Percentiles rank a stretch among this genome's conserved stretches.
Conservation (phyloP, 2,797 vertebrate genomes). For the Chloroceryle inda region DNA sequence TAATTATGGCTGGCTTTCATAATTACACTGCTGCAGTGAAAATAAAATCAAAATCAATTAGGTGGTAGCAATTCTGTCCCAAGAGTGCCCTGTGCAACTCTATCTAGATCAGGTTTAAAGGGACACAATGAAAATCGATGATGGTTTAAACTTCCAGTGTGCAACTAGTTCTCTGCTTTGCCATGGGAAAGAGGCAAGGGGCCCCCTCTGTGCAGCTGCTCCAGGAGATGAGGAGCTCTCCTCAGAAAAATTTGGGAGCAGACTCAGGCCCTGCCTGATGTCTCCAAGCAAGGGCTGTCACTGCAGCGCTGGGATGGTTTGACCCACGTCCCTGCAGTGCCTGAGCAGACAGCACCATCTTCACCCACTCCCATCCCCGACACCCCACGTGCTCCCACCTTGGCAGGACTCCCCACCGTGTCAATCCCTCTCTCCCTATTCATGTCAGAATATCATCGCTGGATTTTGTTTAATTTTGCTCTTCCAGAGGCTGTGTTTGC, state of each 20-base stretch:
- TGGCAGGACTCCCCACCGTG: accelerated
- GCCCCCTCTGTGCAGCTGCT: neutral
- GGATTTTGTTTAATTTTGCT: neutral
- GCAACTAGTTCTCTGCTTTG: neutral
- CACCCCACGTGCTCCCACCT: neutral
- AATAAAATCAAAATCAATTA: slow-evolving; percentile 79
- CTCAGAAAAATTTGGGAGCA: neutral
- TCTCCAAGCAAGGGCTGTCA: neutral
- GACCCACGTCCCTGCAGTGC: accelerated
- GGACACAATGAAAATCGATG: neutral
- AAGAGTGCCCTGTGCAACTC: slow-evolving; percentile 22
- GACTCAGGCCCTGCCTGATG: accelerated
- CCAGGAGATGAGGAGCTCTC: neutral
- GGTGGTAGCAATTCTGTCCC: slow-evolving; percentile 12
- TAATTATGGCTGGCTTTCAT: slow-evolving; percentile 88
- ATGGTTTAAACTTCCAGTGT: slow-evolving; percentile 14
- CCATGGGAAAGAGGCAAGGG: accelerated
- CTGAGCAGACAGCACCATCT: accelerated
- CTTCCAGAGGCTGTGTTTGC: neutral
- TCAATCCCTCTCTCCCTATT: neutral
- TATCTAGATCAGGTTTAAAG: neutral
- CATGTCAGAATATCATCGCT: neutral
- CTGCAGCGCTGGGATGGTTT: accelerated
- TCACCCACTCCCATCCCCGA: accelerated
- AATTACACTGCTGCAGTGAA: slow-evolving; percentile 83